Percentiles rank a stretch among this genome's conserved stretches.
phyloP scores from a whole-genome alignment of 2,888 invertebrate genomes.

The Orchesella flavescens region DNA sequence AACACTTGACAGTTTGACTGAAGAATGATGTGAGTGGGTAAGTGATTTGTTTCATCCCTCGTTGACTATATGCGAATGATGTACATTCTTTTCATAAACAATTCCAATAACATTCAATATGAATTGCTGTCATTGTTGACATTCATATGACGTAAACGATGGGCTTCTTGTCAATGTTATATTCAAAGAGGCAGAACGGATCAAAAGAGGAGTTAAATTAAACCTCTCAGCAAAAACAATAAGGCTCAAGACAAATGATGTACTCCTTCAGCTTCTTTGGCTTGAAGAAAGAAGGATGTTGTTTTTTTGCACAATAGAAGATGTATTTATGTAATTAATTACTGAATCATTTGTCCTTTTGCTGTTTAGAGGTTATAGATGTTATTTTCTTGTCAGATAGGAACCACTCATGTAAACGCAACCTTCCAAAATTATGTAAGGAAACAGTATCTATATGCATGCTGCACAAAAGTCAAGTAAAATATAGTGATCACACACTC shows the following conservation, averaged over 20 bases:
- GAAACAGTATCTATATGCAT: background rate
- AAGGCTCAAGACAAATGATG: slow-evolving; percentile 42
- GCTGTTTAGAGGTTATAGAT: slow-evolving; percentile 41
- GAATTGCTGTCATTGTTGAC: slow-evolving; percentile 17
- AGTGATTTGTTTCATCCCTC: background rate
- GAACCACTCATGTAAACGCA: slow-evolving; percentile 19
- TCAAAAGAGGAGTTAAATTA: slow-evolving; percentile 56
- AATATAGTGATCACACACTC: slow-evolving; percentile 40
- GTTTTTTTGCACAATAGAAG: slow-evolving; percentile 38
- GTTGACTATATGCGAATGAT: too few species aligned
- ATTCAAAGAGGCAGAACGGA: slow-evolving; percentile 54
- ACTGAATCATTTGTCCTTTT: slow-evolving; percentile 56
- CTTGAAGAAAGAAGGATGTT: slow-evolving; percentile 34
- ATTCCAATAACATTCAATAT: background rate
- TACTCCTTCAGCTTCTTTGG: slow-evolving; percentile 23
- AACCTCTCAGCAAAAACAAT: slow-evolving; percentile 26
- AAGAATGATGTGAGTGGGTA: background rate
- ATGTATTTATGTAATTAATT: slow-evolving; percentile 44
- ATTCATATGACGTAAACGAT: background rate
- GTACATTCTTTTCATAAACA: background rate
- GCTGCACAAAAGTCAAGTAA: slow-evolving; percentile 33
- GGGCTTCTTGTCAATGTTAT: slow-evolving; percentile 50
- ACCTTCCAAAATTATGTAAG: slow-evolving; percentile 21
- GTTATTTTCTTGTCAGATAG: slow-evolving; percentile 36
- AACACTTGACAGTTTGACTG: slow-evolving; percentile 4